These are phyloP conservation scores for Allygus modestus DNA, from an alignment of 2,888 invertebrate genomes.

Conservation along the genomic window DNA sequence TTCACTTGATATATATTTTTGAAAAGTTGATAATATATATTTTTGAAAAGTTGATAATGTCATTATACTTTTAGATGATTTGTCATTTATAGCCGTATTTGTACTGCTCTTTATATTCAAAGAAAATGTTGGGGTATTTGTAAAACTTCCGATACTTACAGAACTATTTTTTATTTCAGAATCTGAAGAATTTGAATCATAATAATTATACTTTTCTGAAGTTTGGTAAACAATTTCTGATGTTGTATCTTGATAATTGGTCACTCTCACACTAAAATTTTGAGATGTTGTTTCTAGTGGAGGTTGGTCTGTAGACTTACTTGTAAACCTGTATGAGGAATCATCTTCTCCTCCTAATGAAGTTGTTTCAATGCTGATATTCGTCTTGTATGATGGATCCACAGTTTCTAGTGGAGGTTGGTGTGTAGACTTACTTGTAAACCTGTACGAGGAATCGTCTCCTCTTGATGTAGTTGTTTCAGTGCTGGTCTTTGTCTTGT, in stretches of 20 bases:
- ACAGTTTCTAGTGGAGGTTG: background rate
- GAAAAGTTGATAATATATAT: too few relatives aligned
- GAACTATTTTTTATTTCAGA: background rate
- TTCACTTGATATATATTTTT: background rate
- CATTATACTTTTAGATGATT: background rate
- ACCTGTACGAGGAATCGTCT: background rate
- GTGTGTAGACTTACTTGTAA: background rate
- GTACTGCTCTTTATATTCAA: background rate
- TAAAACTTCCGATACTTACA: background rate
- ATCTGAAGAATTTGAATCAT: background rate
- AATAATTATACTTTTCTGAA: background rate
- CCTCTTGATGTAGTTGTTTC: background rate
- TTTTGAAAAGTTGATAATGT: background rate
- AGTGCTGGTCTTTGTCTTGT: background rate
- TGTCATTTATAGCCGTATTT: background rate
- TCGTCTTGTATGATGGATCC: too few relatives aligned
- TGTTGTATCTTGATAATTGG: background rate
- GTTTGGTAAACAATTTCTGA: background rate
- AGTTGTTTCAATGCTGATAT: background rate
- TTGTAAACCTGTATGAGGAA: background rate
- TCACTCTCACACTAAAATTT: background rate
- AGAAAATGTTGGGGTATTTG: background rate
- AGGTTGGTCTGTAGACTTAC: background rate
- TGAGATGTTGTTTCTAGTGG: background rate
- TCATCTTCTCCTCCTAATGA: background rate